A percentile compares a stretch with the other conserved stretches of the same genome.
phyloP scores from a whole-genome alignment of 2,888 invertebrate species.

The Zaprionus bogoriensis region DNA sequence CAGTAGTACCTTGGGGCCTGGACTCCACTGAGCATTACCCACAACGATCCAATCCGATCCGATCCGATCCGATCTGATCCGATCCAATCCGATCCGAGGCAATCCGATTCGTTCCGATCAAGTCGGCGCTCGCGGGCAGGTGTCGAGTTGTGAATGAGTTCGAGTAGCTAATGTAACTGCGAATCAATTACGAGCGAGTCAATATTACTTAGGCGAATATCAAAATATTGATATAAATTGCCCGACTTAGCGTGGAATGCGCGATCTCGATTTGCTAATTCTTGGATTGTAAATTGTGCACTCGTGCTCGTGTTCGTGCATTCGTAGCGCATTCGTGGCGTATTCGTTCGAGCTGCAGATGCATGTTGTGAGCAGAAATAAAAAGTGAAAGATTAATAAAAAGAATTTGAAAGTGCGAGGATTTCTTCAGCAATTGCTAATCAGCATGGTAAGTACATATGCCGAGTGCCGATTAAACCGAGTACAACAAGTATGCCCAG shows the following conservation, averaged over 20 bases:
- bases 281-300: slow-evolving; percentile 38
- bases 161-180: slow-evolving; percentile 50
- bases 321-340: slow-evolving; percentile 14
- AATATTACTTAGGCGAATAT: slow-evolving; percentile 17
- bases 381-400: slow-evolving; percentile 63
- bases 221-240: slow-evolving; percentile 45
- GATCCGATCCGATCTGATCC: slow-evolving; percentile 18
- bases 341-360: slow-evolving; percentile 16
- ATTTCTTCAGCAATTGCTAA: slow-evolving; percentile 17
- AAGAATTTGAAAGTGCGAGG: slow-evolving; percentile 20
- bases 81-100: slow-evolving; percentile 20
- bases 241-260: slow-evolving; percentile 58
- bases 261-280: slow-evolving; percentile 53
- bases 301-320: slow-evolving; percentile 3
- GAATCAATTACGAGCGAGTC: slow-evolving; percentile 39
- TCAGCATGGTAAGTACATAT: slow-evolving; percentile 29
- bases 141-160: slow-evolving; percentile 47
- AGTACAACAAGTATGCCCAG: neutral
- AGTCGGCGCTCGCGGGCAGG: slow-evolving; percentile 41
- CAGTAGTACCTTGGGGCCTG: slow-evolving; percentile 67
- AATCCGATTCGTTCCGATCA: slow-evolving; percentile 14
- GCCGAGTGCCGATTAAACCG: neutral
- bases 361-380: slow-evolving; percentile 19
- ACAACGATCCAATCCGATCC: slow-evolving; percentile 29
- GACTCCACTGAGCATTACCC: slow-evolving; percentile 28